These are phyloP conservation scores for Picathartes gymnocephalus DNA, from an alignment of 2,113 vertebrate species.

Conservation along the genomic window DNA sequence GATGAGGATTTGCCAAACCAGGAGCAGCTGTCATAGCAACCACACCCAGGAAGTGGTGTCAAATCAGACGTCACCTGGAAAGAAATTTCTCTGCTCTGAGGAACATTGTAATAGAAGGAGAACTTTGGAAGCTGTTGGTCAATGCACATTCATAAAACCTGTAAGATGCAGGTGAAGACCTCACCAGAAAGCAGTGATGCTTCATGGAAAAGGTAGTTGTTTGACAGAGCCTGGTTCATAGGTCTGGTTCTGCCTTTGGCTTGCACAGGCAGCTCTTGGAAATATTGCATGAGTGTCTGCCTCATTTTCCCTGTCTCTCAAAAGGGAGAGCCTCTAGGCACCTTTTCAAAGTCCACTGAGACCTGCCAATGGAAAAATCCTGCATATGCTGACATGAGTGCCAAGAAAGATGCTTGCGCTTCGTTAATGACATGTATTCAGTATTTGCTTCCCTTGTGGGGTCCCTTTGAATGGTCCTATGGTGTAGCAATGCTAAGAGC, in stretches of 20 bases:
- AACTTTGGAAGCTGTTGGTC: not conserved
- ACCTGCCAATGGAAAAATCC: not conserved
- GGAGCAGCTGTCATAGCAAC: slow-evolving; percentile 17
- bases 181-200: not conserved
- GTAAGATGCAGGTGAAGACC: not conserved
- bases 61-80: not conserved
- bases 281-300: not conserved
- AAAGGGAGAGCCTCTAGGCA: not conserved
- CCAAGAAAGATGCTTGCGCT: not conserved
- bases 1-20: not conserved
- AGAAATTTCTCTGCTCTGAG: not conserved
- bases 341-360: not conserved
- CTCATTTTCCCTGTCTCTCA: not conserved
- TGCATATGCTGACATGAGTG: not conserved
- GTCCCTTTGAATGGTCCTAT: not conserved
- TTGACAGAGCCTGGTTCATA: not conserved
- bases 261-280: not conserved
- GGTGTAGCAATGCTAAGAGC: not conserved
- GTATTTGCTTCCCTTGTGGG: not conserved
- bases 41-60: not conserved
- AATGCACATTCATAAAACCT: not conserved
- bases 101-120: not conserved
- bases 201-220: not conserved
- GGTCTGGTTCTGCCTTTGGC: not conserved
- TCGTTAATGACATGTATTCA: not conserved